Conservation (phyloP, 1,140 invertebrate species). For the Zaprionus vittiger region DNA sequence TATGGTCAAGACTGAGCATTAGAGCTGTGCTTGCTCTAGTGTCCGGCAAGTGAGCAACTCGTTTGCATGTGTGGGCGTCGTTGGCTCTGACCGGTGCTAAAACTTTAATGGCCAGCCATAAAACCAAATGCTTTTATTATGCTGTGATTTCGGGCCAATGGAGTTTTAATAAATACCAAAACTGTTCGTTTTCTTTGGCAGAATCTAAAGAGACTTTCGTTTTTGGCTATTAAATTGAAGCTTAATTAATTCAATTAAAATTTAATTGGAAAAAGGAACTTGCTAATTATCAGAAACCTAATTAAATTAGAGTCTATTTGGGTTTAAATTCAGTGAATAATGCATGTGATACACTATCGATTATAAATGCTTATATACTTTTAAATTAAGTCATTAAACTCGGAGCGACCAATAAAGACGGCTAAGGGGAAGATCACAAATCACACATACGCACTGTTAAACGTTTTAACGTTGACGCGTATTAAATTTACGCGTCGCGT, state of each 20-base stretch:
- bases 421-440: slow-evolving; percentile 16
- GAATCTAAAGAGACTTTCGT: neutral
- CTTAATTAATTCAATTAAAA: slow-evolving; percentile 47
- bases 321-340: neutral
- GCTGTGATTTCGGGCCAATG: slow-evolving; percentile 21
- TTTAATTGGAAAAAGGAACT: slow-evolving; percentile 39
- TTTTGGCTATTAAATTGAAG: slow-evolving; percentile 16
- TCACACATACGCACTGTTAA: slow-evolving; percentile 58
- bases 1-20: neutral
- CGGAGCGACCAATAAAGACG: neutral
- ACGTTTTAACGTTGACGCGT: slow-evolving; percentile 45
- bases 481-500: slow-evolving; percentile 61
- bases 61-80: slow-evolving; percentile 14
- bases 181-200: neutral
- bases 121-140: slow-evolving; percentile 23
- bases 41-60: slow-evolving; percentile 8
- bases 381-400: neutral
- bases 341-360: neutral
- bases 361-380: neutral
- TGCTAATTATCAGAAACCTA: slow-evolving; percentile 9
- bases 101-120: slow-evolving; percentile 31
- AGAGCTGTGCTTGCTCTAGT: neutral
- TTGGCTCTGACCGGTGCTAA: slow-evolving; percentile 8
- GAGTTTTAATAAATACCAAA: slow-evolving; percentile 25
- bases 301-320: neutral